phyloP scores from a whole-genome alignment of 2,113 vertebrate genomes.

The Hydropotes inermis region DNA sequence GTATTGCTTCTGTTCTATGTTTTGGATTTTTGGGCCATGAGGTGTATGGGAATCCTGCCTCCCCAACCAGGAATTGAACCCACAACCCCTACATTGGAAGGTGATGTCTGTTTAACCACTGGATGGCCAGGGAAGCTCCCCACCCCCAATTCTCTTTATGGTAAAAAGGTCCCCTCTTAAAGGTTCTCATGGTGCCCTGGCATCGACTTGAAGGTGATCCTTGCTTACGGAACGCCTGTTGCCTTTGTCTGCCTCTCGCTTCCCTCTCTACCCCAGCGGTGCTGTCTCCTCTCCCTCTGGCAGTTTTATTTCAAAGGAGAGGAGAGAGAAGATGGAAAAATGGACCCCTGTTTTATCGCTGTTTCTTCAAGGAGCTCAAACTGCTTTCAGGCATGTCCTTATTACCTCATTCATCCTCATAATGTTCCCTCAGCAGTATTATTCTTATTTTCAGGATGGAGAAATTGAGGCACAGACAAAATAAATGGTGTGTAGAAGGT shows the following conservation, averaged over 20 bases:
- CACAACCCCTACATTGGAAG: neutral
- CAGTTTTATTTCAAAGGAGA: neutral
- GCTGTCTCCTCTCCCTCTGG: neutral
- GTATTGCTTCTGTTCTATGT: neutral
- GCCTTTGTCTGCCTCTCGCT: neutral
- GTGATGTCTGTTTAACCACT: neutral
- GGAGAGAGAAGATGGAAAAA: neutral
- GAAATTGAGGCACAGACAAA: slow-evolving; percentile 51
- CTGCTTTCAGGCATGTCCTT: slow-evolving; percentile 8
- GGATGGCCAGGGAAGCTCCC: rapidly evolving
- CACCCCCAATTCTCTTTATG: neutral
- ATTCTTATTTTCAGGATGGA: neutral
- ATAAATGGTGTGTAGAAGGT: neutral
- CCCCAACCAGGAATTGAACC: neutral
- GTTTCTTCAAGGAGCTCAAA: neutral
- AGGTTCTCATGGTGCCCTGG: neutral
- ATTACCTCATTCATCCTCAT: slow-evolving; percentile 8
- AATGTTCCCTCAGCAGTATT: neutral
- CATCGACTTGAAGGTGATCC: rapidly evolving
- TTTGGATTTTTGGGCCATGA: neutral
- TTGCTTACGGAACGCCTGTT: neutral
- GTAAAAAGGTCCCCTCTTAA: too few species aligned
- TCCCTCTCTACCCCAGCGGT: neutral
- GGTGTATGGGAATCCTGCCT: neutral
- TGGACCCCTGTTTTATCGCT: neutral